Percentiles rank a stretch among this genome's conserved stretches.
Conservation (phyloP, 2,797 vertebrate species). For the Eulemur mongoz region DNA sequence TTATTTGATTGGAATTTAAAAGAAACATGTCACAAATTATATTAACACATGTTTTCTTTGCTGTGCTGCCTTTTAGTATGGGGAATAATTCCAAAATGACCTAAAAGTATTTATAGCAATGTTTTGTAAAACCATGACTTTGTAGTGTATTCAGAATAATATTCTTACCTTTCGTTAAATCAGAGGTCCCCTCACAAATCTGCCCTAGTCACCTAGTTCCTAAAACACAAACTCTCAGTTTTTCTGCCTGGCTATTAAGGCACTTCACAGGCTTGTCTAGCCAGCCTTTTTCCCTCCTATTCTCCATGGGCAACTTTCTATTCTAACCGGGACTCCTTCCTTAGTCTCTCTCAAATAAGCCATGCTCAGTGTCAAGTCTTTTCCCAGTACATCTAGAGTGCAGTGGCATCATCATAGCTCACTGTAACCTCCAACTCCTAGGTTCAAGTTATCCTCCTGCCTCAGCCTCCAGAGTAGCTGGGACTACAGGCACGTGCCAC, state of each 20-base stretch:
- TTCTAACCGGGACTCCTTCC: background rate
- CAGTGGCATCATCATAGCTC: too few species aligned
- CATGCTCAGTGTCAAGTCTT: background rate
- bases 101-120: background rate
- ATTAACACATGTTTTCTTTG: background rate
- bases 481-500: too few species aligned
- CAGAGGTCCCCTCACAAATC: background rate
- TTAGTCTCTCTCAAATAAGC: rapidly evolving
- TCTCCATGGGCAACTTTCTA: too few species aligned
- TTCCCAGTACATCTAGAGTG: too few species aligned
- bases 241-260: background rate
- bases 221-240: background rate
- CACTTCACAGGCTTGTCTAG: background rate
- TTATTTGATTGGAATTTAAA: constrained; percentile 31
- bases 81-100: background rate
- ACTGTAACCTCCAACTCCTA: too few species aligned
- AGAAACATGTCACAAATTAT: background rate
- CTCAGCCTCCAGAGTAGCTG: too few species aligned
- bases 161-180: background rate
- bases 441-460: too few species aligned
- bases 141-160: background rate
- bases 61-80: background rate
- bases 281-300: background rate
- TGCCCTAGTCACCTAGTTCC: background rate
- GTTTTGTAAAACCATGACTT: background rate